Evolutionary conservation across 2,113 vertebrate species (phyloP), one percentile per base, ranked within the genome.

Genomic region (Entomyzon cyanotis): DNA sequence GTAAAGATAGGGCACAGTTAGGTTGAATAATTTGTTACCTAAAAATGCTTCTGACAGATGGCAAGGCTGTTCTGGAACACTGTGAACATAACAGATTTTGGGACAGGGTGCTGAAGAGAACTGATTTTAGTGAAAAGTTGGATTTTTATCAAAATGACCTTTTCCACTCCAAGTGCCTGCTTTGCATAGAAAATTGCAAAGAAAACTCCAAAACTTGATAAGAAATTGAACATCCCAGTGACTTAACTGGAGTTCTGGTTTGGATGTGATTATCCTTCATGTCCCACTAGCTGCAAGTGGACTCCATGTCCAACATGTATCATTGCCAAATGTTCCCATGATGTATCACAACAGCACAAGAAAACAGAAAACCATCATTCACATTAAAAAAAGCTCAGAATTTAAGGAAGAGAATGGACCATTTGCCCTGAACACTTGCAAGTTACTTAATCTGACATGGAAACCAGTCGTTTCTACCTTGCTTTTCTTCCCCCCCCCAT

Each of bases 71-170:
- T 95, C 73, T 87, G 90, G 90, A 96, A 95, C 80, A 52, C 90
- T 92, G 76, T 86, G 90, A 96, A 95, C 77, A 91, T 79, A 94
- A 96, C 64, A 91, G 85, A 92, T 96, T 93, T 91, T 80, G 88
- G 91, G 93, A 96, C 78, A 87, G 90, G 87, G 91, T 94, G 82
- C 67, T 90, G 84, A 94, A 95, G 47, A 90, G 76, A 94, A 95
- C 78, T 91, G 90, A 85, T 95, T 95, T 95, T 88, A 93, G 85
- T 80, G 67, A 84, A 95, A 95, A 74, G 75, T 55, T 80, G 84
- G 93, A 91, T 91, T 95, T 95, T 94, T 93, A 90, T 89, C 76
- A 95, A 93, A 95, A 84, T 92, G 80, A 95, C 93, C 75, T 90
- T 93, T 93, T 95, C 77, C 71, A 93, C 79, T 91, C 70, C 50